Evolutionary conservation across 2,113 vertebrate species (phyloP), one percentile per base, ranked within the genome.

Genomic region (Paradoxurus hermaphroditus): DNA sequence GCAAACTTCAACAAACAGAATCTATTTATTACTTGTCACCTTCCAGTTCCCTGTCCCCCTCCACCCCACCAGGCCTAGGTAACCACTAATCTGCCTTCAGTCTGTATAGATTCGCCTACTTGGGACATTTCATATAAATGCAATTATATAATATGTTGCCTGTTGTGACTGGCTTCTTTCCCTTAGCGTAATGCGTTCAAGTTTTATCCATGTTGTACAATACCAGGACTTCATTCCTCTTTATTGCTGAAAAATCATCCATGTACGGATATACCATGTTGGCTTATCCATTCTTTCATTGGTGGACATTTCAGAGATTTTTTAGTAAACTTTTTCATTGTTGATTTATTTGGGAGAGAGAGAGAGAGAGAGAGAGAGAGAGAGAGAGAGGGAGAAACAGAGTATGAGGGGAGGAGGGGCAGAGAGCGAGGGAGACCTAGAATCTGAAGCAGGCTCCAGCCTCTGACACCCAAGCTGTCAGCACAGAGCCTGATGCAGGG

Each of bases 31-130:
- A 59, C 13, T 62, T 56, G 25, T 87, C 4, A 39, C 2, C 25
- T 7, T 9, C 1, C 19, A 46, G 2, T 36, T 9, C 25, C 4
- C 13, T 49, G 1, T 25, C 2, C 19, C 29, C 3, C 0, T 3
- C 1, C 16, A 16, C 15, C 5, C 1, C 6, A 12, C 12, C 7
- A 83, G 10, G 18, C 59, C 29, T 46, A 19, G 86, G 25, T 9
- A 85, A 36, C 15, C 46, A 59, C 27, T 36, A 13, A 77, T 67
- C 49, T 72, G 31, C 49, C 92, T 86, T 82, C 4, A 31, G 25
- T 65, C 29, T 79, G 13, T 78, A n/a, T 44, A 51, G 27, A 56
- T 78, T 68, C 88, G 15, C 27, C 72, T 81, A 5, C 29, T 94
- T 14, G 77, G 41, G 62, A 82, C 27, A 63, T 41, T 81, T 94